phyloP scores from a whole-genome alignment of 2,888 invertebrate species.

The Acrobasis repandana region DNA sequence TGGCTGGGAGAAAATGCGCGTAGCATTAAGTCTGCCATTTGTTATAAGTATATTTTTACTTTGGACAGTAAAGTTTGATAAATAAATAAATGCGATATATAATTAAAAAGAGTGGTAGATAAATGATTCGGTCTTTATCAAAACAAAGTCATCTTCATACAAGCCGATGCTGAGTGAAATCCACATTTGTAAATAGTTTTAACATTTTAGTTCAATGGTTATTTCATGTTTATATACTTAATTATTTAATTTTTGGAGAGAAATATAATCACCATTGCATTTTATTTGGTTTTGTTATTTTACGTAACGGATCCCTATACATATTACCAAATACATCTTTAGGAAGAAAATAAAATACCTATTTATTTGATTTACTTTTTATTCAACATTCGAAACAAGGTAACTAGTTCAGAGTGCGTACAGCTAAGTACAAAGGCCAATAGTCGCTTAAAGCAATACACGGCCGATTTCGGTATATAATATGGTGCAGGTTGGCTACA shows the following conservation, averaged over 20 bases:
- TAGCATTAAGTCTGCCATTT: too few relatives aligned
- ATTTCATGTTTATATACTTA: conserved; percentile 70
- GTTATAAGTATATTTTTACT: too few relatives aligned
- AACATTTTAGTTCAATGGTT: conserved; percentile 65
- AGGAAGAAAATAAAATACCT: too few relatives aligned
- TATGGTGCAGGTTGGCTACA: too few relatives aligned
- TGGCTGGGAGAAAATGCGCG: too few relatives aligned
- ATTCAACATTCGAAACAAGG: conserved; percentile 33
- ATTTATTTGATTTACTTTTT: conserved; percentile 35
- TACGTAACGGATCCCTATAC: too few relatives aligned
- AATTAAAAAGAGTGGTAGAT: not conserved
- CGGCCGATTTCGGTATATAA: too few relatives aligned
- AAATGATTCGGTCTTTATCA: conserved; percentile 4
- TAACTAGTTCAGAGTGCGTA: not conserved
- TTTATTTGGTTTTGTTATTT: conserved; percentile 54
- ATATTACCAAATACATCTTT: too few relatives aligned
- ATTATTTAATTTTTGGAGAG: conserved; percentile 73
- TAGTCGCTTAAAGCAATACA: too few relatives aligned
- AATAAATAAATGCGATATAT: too few relatives aligned
- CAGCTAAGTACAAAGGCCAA: too few relatives aligned
- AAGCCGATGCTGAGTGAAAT: conserved; percentile 40
- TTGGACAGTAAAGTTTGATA: too few relatives aligned
- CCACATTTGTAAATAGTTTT: conserved; percentile 70
- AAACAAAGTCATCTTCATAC: conserved; percentile 29
- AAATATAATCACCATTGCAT: conserved; percentile 81